Evolutionary conservation across 2,888 invertebrate genomes (phyloP).

Genomic region (Lacanobia oleracea): DNA sequence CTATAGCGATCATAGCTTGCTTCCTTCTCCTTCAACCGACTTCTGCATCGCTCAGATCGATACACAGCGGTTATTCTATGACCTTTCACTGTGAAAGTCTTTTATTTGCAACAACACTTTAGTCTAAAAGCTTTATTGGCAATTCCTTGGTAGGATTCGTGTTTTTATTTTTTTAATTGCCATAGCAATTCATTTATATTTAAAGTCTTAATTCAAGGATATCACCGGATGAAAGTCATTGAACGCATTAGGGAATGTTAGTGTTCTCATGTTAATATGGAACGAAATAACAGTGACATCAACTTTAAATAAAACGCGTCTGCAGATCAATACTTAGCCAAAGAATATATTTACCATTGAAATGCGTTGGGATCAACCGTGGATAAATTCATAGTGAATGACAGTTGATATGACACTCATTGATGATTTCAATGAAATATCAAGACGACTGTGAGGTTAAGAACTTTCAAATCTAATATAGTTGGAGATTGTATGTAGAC

Average conservation of each 20-base stretch:
- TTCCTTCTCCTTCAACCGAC: slow-evolving; percentile 38
- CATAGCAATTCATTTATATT: slow-evolving; percentile 37
- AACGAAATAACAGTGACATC: background rate
- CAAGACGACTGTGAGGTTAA: slow-evolving; percentile 56
- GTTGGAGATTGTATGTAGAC: slow-evolving; percentile 58
- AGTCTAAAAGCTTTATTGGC: background rate
- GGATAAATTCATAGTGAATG: slow-evolving; percentile 35
- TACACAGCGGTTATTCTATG: slow-evolving; percentile 21
- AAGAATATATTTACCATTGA: slow-evolving; percentile 44
- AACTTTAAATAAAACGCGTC: background rate
- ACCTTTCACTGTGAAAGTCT: slow-evolving; percentile 19
- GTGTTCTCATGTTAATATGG: background rate
- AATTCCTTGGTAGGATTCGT: background rate
- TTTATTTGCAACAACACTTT: slow-evolving; percentile 1
- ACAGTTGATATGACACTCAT: slow-evolving; percentile 57
- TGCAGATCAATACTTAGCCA: slow-evolving; percentile 15
- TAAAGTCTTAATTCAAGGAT: slow-evolving; percentile 22
- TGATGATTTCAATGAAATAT: slow-evolving; percentile 64
- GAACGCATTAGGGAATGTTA: slow-evolving; percentile 18
- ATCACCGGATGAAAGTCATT: slow-evolving; percentile 16
- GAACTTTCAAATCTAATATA: slow-evolving; percentile 53
- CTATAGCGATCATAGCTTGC: slow-evolving; percentile 20
- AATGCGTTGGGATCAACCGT: slow-evolving; percentile 55
- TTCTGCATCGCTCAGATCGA: slow-evolving; percentile 36
- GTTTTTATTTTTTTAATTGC: slow-evolving; percentile 11